Conservation (phyloP, 1,140 invertebrate species). For the Drosophila trapezifrons region DNA sequence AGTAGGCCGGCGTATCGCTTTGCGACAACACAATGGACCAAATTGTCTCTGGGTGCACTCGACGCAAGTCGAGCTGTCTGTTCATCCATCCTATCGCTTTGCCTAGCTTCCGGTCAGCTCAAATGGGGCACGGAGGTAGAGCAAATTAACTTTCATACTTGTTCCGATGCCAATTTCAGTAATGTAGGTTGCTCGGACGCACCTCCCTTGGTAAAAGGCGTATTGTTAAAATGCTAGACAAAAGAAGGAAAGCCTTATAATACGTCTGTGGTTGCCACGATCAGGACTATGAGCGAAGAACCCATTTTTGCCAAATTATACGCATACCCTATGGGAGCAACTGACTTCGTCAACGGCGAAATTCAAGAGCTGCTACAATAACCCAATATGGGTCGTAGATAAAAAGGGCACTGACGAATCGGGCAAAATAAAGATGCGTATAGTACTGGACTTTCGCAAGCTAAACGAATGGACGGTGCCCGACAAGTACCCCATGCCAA, state of each 20-base stretch:
- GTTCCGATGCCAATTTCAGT: background rate
- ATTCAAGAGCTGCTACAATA: no score
- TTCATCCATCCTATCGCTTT: no score
- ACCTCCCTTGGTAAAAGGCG: background rate
- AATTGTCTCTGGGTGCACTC: no score
- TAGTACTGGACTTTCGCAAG: background rate
- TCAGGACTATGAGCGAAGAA: constrained; percentile 29
- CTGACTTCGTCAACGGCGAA: no score
- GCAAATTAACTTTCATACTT: background rate
- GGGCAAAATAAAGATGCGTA: background rate
- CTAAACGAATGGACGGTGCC: no score
- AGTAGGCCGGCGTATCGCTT: no score
- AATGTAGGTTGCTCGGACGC: background rate
- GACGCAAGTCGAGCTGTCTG: no score
- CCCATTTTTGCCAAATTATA: constrained; percentile 39
- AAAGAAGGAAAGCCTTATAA: no score
- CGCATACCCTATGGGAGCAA: background rate
- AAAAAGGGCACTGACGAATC: background rate
- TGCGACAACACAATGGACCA: no score
- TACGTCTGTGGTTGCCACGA: constrained; percentile 23
- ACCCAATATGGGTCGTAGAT: background rate
- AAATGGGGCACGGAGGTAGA: background rate
- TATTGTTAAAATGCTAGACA: background rate
- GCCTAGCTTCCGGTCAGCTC: constrained; percentile 1
- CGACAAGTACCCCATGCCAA: no score